These are phyloP conservation scores for Schlechtendalia chinensis DNA, from an alignment of 1,140 invertebrate genomes.

Conservation along the genomic window DNA sequence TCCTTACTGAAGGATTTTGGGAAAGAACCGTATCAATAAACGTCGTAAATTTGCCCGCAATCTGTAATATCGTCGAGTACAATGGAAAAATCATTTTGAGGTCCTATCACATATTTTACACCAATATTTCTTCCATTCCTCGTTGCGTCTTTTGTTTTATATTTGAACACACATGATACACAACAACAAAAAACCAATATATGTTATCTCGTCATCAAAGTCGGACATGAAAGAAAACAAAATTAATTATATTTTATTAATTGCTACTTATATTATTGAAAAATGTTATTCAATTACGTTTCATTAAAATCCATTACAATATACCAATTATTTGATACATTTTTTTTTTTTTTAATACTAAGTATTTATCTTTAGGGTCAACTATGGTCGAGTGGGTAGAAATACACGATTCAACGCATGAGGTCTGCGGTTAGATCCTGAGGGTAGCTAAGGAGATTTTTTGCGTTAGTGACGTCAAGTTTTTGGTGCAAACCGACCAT, in stretches of 20 bases:
- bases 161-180: not conserved
- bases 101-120: not conserved
- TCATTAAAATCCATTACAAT: not conserved
- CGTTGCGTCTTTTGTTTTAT: not conserved
- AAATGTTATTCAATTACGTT: not conserved
- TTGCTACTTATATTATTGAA: not conserved
- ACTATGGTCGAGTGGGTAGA: too few species aligned
- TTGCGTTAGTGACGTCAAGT: too few species aligned
- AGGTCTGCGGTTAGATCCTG: too few species aligned
- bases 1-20: not conserved
- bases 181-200: not conserved
- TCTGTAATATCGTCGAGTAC: not conserved
- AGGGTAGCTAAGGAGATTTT: too few species aligned
- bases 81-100: conserved; percentile 15
- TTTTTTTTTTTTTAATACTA: too few species aligned
- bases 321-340: too few species aligned
- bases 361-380: too few species aligned
- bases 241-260: not conserved
- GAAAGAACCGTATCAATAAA: not conserved
- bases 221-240: not conserved
- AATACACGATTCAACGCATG: too few species aligned
- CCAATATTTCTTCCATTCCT: not conserved
- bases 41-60: not conserved
- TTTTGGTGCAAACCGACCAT: too few species aligned
- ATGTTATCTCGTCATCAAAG: not conserved